A percentile compares a stretch with the other conserved stretches of the same genome.
These are phyloP conservation scores for Platynereis dumerilii DNA, from an alignment of 2,888 invertebrate genomes.

Conservation along the genomic window DNA sequence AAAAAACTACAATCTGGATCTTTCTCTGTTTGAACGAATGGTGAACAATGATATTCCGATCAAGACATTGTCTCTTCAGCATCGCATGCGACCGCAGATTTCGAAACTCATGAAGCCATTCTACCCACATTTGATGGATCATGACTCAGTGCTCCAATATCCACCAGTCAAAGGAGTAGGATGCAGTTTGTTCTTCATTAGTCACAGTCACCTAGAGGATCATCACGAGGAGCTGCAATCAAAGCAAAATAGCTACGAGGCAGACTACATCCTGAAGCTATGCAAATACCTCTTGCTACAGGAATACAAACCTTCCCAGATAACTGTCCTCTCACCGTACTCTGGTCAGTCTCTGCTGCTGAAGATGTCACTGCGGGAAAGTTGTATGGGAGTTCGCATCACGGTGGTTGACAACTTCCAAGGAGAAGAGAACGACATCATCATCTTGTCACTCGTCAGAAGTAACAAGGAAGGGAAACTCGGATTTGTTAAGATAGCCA, in stretches of 20 bases:
- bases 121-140: conserved; percentile 50
- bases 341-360: conserved; percentile 52
- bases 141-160: conserved; percentile 43
- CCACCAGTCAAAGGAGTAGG: conserved; percentile 47
- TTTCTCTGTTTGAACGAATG: conserved; percentile 85
- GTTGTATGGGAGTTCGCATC: conserved; percentile 44
- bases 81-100: conserved; percentile 61
- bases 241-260: conserved; percentile 55
- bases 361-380: conserved; percentile 43
- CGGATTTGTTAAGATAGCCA: conserved; percentile 57
- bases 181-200: conserved; percentile 54
- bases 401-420: conserved; percentile 58
- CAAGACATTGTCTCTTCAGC: conserved; percentile 70
- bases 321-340: conserved; percentile 60
- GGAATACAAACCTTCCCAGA: conserved; percentile 48
- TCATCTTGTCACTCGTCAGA: conserved; percentile 59
- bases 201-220: conserved; percentile 47
- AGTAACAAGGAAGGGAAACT: conserved; percentile 51
- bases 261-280: conserved; percentile 46
- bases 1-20: conserved; percentile 73
- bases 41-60: conserved; percentile 73
- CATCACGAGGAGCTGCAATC: conserved; percentile 46
- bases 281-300: conserved; percentile 55
- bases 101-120: conserved; percentile 48
- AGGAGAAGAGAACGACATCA: conserved; percentile 62